Evolutionary conservation across 2,113 vertebrate genomes (phyloP), one percentile per base, ranked within the genome.

Genomic region (Thermophis baileyi): DNA sequence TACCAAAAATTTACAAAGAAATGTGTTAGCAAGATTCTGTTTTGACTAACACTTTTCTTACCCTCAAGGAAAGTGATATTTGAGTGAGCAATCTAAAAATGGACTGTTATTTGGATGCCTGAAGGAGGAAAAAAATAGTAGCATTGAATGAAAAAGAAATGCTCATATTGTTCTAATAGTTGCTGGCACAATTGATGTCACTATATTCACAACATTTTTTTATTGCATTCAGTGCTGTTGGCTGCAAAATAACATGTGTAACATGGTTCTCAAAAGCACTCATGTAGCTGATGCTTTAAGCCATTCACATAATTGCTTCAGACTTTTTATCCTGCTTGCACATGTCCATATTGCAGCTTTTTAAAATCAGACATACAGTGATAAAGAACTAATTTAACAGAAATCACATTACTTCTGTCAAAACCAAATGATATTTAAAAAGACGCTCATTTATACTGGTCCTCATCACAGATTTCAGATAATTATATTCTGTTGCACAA

Each of bases 141-240:
- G 10, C 87, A 91, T 0, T 46, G 54, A 35, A 24, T 89, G 95
- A 90, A 51, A 85, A 94, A 85, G 53, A 90, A 20, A 89, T 90
- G 90, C 91, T 91, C 53, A 49, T 90, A 0, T 91, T 92, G 0
- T 14, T 90, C 44, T 95, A 95, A 57, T 92, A 95, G 88, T 53
- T 63, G 93, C 85, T 6, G 87, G 46, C 93, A 6, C 53, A 85
- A 0, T 12, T 60, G 53, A n/a, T 93, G 54, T 74, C 3, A 0
- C 89, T 85, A 90, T 87, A 90, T 69, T 94, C 93, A 63, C 92
- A 93, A 46, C 88, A 86, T 47, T 6, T 91, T 96, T 88, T 18
- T 40, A 30, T 30, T 46, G 47, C 90, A 51, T 92, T 95, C 88
- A 91, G 1, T 25, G 22, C 90, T 89, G 40, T 49, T 92, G 94